These are phyloP conservation scores for Tenualosa thibaudeaui DNA, from an alignment of 2,797 vertebrate genomes.

Conservation along the genomic window DNA sequence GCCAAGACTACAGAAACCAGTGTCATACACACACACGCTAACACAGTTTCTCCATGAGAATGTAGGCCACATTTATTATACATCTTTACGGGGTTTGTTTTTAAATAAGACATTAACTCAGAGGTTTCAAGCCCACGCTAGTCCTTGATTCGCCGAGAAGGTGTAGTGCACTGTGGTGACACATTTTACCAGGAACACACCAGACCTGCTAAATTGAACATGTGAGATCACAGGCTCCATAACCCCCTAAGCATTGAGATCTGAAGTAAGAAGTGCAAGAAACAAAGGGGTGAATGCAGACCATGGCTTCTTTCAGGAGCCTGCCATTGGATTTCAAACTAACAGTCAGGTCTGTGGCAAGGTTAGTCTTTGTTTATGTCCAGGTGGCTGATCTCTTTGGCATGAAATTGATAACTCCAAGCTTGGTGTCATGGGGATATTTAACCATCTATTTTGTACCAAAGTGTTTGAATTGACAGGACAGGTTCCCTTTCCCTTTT, in stretches of 20 bases:
- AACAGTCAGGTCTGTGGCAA: background rate
- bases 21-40: background rate
- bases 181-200: background rate
- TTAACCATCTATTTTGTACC: background rate
- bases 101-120: constrained; percentile 12
- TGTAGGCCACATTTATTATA: constrained; percentile 17
- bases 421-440: background rate
- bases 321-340: background rate
- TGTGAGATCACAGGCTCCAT: background rate
- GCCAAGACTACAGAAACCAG: background rate
- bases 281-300: background rate
- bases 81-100: background rate
- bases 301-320: background rate
- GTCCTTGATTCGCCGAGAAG: background rate
- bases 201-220: background rate
- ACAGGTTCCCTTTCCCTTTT: background rate
- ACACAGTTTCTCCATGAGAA: background rate
- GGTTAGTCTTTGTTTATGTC: background rate
- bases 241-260: background rate
- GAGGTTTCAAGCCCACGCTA: background rate
- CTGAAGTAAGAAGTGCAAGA: background rate
- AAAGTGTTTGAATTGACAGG: background rate
- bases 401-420: background rate
- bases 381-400: background rate
- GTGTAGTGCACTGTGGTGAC: background rate